Evolutionary conservation across 2,888 invertebrate species (phyloP).

Genomic region (Thelaira solivaga): DNA sequence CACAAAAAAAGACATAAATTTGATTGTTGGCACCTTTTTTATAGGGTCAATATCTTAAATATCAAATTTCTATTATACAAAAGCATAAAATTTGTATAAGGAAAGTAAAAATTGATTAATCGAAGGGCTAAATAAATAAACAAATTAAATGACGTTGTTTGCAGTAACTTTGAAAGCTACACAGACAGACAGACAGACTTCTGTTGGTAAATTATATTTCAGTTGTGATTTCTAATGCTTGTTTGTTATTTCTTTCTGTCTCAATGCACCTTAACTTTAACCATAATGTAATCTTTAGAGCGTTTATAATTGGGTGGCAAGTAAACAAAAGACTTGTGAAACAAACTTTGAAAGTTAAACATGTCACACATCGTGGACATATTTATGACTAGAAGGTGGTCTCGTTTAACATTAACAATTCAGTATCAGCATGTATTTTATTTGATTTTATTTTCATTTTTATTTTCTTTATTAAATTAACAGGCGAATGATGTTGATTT

Average conservation of each 20-base stretch:
- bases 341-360: slow-evolving; percentile 55
- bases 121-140: too few relatives aligned
- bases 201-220: too few relatives aligned
- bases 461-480: background rate
- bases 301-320: slow-evolving; percentile 32
- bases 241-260: too few relatives aligned
- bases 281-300: slow-evolving; percentile 32
- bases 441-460: background rate
- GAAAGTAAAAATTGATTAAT: too few relatives aligned
- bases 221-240: too few relatives aligned
- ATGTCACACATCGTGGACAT: slow-evolving; percentile 31
- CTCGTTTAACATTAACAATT: slow-evolving; percentile 5
- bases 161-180: too few relatives aligned
- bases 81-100: too few relatives aligned
- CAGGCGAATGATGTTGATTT: background rate
- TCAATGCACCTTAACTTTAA: background rate
- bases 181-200: background rate
- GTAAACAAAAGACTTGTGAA: slow-evolving; percentile 54
- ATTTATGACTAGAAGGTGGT: slow-evolving; percentile 2
- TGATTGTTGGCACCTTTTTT: too few relatives aligned
- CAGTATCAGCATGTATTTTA: background rate
- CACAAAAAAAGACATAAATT: too few relatives aligned
- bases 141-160: too few relatives aligned
- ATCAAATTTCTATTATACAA: too few relatives aligned
- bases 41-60: too few relatives aligned